phyloP scores from a whole-genome alignment of 2,113 vertebrate species.

The Stomatorhinus ivindoensis region DNA sequence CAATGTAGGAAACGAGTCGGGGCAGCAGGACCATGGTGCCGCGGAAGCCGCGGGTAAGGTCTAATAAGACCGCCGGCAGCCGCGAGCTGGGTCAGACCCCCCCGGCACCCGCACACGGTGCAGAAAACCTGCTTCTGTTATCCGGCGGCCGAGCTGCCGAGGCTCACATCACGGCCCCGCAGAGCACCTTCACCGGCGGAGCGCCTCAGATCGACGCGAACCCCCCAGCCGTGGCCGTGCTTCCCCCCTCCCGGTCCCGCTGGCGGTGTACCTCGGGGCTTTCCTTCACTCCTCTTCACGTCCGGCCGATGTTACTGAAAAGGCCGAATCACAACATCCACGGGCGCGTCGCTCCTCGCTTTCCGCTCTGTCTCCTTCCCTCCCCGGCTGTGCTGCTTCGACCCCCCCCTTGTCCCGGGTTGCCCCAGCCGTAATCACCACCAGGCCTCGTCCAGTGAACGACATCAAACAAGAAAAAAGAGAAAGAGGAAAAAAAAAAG shows the following conservation, averaged over 20 bases:
- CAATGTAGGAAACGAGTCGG: not conserved
- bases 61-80: not conserved
- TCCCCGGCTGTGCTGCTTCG: not conserved
- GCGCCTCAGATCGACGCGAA: not conserved
- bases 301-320: not conserved
- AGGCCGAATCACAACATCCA: not conserved
- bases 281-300: not conserved
- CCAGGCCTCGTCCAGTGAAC: conserved; percentile 7
- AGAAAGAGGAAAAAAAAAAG: not conserved
- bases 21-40: not conserved
- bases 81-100: not conserved
- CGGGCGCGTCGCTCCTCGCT: not conserved
- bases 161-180: not conserved
- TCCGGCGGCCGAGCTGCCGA: not conserved
- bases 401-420: not conserved
- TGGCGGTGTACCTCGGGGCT: not conserved
- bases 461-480: conserved; percentile 1
- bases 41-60: too few species aligned
- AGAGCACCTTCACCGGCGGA: not conserved
- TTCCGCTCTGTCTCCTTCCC: not conserved
- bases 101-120: not conserved
- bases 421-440: not conserved
- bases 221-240: not conserved
- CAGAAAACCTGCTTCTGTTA: not conserved
- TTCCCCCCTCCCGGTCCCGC: not conserved